A percentile compares a stretch with the other conserved stretches of the same genome.
These are phyloP conservation scores for Prinia subflava DNA, from an alignment of 2,113 vertebrate genomes.

Conservation along the genomic window DNA sequence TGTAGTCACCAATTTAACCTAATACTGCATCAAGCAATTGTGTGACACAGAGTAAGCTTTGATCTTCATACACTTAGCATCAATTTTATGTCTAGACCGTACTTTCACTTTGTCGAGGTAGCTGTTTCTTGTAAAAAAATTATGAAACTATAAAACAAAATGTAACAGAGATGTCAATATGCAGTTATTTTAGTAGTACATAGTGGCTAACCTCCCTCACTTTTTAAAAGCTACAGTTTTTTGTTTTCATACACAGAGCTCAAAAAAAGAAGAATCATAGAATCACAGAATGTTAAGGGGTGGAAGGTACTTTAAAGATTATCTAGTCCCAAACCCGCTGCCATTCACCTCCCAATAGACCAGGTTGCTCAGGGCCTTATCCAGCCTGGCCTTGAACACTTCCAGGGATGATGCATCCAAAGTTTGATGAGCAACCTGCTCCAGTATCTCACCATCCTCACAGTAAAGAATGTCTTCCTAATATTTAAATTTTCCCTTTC, in stretches of 20 bases:
- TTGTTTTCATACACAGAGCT: neutral
- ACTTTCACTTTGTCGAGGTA: neutral
- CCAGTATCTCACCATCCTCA: neutral
- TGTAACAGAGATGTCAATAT: neutral
- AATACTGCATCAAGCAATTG: neutral
- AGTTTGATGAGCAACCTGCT: neutral
- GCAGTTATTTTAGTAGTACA: neutral
- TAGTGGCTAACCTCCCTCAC: fast-evolving
- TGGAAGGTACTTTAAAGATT: neutral
- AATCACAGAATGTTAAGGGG: neutral
- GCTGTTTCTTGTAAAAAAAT: neutral
- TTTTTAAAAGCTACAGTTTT: neutral
- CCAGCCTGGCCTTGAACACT: neutral
- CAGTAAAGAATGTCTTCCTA: neutral
- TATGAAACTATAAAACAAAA: neutral
- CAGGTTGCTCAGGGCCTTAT: neutral
- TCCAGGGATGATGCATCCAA: neutral
- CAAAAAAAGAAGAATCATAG: neutral
- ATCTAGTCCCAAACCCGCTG: neutral
- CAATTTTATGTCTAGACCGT: neutral
- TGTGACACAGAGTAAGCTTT: neutral
- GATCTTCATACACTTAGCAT: neutral
- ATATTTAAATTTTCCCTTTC: neutral
- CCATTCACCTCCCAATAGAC: neutral
- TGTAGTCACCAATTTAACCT: neutral